Evolutionary conservation across 2,888 invertebrate species (phyloP).

Genomic region (Polylopha cassiicola): DNA sequence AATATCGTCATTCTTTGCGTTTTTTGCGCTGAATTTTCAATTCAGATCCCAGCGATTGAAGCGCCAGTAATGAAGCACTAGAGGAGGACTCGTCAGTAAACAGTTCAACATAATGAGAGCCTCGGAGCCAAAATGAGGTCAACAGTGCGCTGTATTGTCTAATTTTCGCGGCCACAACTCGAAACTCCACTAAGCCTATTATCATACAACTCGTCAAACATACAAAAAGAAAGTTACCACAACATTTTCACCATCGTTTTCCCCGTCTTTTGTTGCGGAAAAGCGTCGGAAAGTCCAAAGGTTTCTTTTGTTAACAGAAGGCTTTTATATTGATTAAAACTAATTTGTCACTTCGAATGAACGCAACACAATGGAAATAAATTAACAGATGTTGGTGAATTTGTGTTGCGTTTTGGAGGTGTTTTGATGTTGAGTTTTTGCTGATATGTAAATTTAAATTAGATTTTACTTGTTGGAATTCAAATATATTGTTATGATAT

Average conservation of each 20-base stretch:
- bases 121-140: background rate
- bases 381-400: background rate
- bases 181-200: constrained; percentile 4
- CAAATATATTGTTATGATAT: too few species aligned
- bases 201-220: constrained; percentile 9
- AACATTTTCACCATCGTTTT: constrained; percentile 15
- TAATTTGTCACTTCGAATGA: constrained; percentile 4
- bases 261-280: constrained; percentile 6
- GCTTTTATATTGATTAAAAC: constrained; percentile 20
- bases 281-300: constrained; percentile 5
- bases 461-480: too few species aligned
- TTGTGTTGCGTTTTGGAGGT: background rate
- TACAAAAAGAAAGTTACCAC: constrained; percentile 9
- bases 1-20: too few species aligned
- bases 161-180: constrained; percentile 7
- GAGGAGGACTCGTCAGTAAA: too few species aligned
- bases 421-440: background rate
- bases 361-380: constrained; percentile 5
- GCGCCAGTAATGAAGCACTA: too few species aligned
- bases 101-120: background rate
- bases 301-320: constrained; percentile 9
- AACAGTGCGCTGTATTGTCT: constrained; percentile 6
- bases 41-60: too few species aligned
- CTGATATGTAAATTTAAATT: too few species aligned
- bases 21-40: too few species aligned